A percentile compares a stretch with the other conserved stretches of the same genome.
phyloP scores from a whole-genome alignment of 2,113 vertebrate genomes.

The Platysteira castanea region DNA sequence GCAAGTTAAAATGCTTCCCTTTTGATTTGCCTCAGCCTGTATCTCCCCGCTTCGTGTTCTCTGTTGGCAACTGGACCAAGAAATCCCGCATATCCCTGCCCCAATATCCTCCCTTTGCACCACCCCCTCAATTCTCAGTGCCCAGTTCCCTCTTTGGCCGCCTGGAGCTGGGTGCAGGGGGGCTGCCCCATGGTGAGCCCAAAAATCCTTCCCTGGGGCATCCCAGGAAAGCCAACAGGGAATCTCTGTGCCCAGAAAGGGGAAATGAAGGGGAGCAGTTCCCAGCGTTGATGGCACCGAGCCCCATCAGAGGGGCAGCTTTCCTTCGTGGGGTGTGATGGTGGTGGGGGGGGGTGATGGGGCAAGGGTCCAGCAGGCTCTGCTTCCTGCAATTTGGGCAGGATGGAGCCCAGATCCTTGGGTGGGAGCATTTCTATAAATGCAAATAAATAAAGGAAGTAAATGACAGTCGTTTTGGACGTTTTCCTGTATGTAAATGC shows the following conservation, averaged over 20 bases:
- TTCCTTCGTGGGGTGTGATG: accelerated
- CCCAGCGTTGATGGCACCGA: accelerated
- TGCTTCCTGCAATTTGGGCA: accelerated
- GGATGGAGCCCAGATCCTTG: background rate
- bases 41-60: background rate
- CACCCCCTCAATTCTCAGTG: background rate
- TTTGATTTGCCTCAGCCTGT: background rate
- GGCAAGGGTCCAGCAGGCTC: background rate
- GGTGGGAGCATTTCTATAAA: conserved; percentile 15
- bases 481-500: conserved; percentile 57
- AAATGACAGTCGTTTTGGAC: conserved; percentile 42
- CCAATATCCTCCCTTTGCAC: accelerated
- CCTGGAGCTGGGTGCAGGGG: background rate
- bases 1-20: background rate
- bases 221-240: background rate
- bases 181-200: background rate
- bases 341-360: background rate
- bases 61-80: background rate
- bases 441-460: conserved; percentile 35
- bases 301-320: background rate
- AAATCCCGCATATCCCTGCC: background rate
- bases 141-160: accelerated
- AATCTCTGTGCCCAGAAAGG: background rate
- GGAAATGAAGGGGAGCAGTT: background rate
- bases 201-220: background rate